Conservation (phyloP, 2,888 invertebrate species). For the Hanleya hanleyi region DNA sequence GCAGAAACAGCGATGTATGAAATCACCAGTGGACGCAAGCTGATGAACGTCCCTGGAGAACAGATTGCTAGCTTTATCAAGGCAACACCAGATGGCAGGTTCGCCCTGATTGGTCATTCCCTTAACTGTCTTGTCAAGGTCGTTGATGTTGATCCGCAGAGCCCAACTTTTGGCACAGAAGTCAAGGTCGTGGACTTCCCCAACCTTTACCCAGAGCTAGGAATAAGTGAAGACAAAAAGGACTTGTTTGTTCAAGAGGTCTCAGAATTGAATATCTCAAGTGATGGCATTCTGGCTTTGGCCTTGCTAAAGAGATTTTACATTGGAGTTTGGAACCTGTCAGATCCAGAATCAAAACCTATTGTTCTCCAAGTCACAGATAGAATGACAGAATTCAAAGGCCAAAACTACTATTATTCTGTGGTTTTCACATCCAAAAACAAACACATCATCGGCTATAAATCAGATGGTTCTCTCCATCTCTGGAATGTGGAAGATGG, state of each 20-base stretch:
- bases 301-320: conserved; percentile 40
- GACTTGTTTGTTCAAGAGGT: conserved; percentile 30
- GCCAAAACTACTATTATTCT: conserved; percentile 30
- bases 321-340: conserved; percentile 39
- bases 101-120: conserved; percentile 47
- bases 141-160: conserved; percentile 23
- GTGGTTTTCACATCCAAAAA: conserved; percentile 39
- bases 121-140: conserved; percentile 50
- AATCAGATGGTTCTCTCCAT: conserved; percentile 31
- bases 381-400: conserved; percentile 17
- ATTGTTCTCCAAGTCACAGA: not conserved
- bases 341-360: conserved; percentile 32
- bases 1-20: conserved; percentile 32
- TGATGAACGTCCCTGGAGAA: conserved; percentile 29
- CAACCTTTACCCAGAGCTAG: not conserved
- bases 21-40: conserved; percentile 27
- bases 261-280: conserved; percentile 33
- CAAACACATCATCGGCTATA: conserved; percentile 35
- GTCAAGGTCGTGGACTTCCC: not conserved
- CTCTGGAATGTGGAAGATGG: conserved; percentile 41
- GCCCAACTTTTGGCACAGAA: not conserved
- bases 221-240: not conserved
- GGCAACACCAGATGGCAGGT: conserved; percentile 43
- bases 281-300: conserved; percentile 35
- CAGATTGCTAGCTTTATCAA: conserved; percentile 43